Evolutionary conservation across 1,140 invertebrate species (phyloP).

Genomic region (Pomacea maculata): DNA sequence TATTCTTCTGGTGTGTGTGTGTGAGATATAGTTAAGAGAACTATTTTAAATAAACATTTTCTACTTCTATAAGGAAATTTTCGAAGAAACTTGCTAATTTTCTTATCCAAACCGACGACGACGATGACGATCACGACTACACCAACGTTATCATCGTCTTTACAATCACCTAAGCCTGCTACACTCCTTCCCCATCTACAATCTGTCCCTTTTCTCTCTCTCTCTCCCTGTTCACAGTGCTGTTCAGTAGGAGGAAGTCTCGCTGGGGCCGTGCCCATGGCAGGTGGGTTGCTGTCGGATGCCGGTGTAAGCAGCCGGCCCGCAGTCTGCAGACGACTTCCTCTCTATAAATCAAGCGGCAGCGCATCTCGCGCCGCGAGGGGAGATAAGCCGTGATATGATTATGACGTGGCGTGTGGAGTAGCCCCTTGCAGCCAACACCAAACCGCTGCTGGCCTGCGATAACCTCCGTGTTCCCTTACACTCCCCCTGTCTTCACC

Average conservation of each 20-base stretch:
- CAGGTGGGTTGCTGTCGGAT: neutral
- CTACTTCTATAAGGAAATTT: neutral
- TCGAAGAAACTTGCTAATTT: neutral
- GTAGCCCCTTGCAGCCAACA: no score
- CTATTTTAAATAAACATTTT: neutral
- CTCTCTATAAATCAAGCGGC: no score
- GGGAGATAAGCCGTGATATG: neutral
- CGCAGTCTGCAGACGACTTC: no score
- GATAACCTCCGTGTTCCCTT: neutral
- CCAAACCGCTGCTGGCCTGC: neutral
- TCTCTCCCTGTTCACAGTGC: conserved; percentile 1
- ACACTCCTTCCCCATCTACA: neutral
- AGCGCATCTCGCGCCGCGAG: no score
- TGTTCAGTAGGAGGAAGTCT: neutral
- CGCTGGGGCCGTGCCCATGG: neutral
- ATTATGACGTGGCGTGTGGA: neutral
- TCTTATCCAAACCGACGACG: neutral
- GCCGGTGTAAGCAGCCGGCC: neutral
- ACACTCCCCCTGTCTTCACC: neutral
- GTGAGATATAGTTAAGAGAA: neutral
- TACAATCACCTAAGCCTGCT: neutral
- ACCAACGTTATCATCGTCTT: neutral
- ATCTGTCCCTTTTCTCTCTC: neutral
- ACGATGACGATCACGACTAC: neutral
- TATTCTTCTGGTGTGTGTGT: no score